Evolutionary conservation across 2,888 invertebrate genomes (phyloP).

Genomic region (Amphipyra tragopoginis): DNA sequence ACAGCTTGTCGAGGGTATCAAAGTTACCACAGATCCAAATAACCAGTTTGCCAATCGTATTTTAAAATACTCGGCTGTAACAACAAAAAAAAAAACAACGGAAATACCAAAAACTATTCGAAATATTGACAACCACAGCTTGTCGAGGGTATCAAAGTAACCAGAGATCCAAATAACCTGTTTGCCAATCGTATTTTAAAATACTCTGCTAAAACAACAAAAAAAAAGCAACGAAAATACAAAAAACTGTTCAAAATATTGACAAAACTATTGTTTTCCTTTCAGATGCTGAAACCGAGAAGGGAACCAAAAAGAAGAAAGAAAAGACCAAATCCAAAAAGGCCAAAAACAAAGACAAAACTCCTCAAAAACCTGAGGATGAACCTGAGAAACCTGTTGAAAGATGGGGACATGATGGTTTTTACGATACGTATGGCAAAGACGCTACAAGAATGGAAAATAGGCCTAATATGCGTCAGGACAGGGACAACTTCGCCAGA

Average conservation of each 20-base stretch:
- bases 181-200: too few species aligned
- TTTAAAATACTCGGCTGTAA: too few species aligned
- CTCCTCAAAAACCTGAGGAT: slow-evolving; percentile 65
- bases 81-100: too few species aligned
- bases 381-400: slow-evolving; percentile 69
- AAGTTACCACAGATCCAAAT: too few species aligned
- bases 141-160: too few species aligned
- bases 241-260: neutral
- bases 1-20: too few species aligned
- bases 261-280: slow-evolving; percentile 1
- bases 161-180: too few species aligned
- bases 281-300: slow-evolving; percentile 71
- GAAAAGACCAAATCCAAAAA: slow-evolving; percentile 72
- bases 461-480: slow-evolving; percentile 61
- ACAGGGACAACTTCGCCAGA: slow-evolving; percentile 68
- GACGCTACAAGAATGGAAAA: slow-evolving; percentile 73
- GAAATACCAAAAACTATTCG: too few species aligned
- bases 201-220: too few species aligned
- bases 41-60: too few species aligned
- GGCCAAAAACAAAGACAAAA: slow-evolving; percentile 64
- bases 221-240: too few species aligned
- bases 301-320: slow-evolving; percentile 67
- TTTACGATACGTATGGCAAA: slow-evolving; percentile 83
- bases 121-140: too few species aligned
- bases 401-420: slow-evolving; percentile 85